These are phyloP conservation scores for Antitype chi DNA, from an alignment of 2,888 invertebrate species.

Conservation along the genomic window DNA sequence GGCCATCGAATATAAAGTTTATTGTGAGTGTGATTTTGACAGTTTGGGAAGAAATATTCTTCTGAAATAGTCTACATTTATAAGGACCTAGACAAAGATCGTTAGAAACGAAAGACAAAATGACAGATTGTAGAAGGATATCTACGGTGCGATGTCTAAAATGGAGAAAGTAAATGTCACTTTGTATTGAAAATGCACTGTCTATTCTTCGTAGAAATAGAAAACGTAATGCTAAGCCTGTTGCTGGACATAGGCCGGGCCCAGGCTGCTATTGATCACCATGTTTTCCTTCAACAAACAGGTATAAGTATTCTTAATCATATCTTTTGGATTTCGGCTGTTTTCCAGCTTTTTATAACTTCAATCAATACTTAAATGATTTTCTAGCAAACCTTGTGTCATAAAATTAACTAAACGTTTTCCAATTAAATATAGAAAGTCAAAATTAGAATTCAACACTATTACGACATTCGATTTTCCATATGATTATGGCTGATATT, in stretches of 20 bases:
- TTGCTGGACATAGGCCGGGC: background rate
- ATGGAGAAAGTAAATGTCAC: too few species aligned
- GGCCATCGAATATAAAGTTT: too few species aligned
- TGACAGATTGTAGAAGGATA: too few species aligned
- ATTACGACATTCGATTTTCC: conserved; percentile 35
- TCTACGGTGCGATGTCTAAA: too few species aligned
- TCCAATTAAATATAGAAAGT: conserved; percentile 9
- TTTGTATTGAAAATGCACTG: too few species aligned
- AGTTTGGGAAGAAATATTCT: too few species aligned
- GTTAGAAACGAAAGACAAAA: too few species aligned
- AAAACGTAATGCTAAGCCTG: too few species aligned
- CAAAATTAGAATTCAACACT: conserved; percentile 14
- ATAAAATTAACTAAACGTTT: conserved; percentile 12
- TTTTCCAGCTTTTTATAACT: background rate
- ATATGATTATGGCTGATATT: conserved; percentile 13
- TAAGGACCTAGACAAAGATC: too few species aligned
- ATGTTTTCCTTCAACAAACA: background rate
- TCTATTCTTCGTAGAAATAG: too few species aligned
- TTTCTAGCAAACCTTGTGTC: background rate
- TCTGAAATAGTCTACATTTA: too few species aligned
- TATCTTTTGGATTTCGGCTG: background rate
- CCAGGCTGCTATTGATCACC: background rate
- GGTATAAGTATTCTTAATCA: background rate
- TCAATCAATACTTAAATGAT: background rate
- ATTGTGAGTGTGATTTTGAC: too few species aligned